phyloP scores from a whole-genome alignment of 2,888 invertebrate species.

The Capitulum mitella region DNA sequence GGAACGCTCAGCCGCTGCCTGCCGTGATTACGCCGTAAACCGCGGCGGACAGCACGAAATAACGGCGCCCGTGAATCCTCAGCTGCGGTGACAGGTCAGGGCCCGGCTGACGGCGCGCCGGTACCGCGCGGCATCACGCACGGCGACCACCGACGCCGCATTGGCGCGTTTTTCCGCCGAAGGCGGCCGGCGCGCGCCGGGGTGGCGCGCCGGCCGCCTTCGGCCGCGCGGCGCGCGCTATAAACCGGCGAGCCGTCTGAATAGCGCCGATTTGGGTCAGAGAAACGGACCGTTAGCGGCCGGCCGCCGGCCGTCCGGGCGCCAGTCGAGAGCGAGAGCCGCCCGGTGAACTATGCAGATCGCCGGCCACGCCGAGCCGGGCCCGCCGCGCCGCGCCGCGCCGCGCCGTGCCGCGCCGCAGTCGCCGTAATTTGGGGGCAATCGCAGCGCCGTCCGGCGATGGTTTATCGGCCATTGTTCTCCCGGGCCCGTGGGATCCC shows the following conservation, averaged over 20 bases:
- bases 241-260: neutral
- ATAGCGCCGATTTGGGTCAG: conserved; percentile 14
- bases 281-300: conserved; percentile 1
- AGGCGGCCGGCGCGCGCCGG: too few relatives aligned
- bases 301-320: neutral
- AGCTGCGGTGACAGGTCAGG: too few relatives aligned
- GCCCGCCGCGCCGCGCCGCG: too few relatives aligned
- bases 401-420: too few relatives aligned
- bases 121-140: neutral
- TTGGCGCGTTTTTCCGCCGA: neutral
- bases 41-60: too few relatives aligned
- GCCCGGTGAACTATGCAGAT: neutral
- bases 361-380: neutral
- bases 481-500: neutral
- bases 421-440: neutral
- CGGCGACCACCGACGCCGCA: neutral
- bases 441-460: neutral
- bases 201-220: too few relatives aligned
- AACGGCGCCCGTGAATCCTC: too few relatives aligned
- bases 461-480: neutral
- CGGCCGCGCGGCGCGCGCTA: neutral
- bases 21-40: too few relatives aligned
- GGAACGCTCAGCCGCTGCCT: too few relatives aligned
- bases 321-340: neutral
- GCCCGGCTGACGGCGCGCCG: too few relatives aligned